Percentiles rank a stretch among this genome's conserved stretches.
Evolutionary conservation across 2,888 invertebrate species (phyloP).

Genomic region (Lepidochrysops patricia): DNA sequence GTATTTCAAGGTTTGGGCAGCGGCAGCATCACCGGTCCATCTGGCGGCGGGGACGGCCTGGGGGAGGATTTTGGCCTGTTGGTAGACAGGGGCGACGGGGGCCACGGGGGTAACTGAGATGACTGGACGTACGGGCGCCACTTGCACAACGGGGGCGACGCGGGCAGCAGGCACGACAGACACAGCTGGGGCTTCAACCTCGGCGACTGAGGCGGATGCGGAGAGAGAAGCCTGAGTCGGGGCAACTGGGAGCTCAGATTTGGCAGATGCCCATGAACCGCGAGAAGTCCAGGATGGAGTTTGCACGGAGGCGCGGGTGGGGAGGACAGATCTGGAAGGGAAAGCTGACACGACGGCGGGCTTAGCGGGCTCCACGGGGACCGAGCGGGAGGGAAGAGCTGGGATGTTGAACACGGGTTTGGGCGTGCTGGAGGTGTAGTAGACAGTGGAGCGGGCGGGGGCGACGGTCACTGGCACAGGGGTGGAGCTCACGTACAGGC

Average conservation of each 20-base stretch:
- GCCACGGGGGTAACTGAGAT: constrained; percentile 26
- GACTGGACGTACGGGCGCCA: constrained; percentile 15
- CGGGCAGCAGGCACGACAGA: neutral
- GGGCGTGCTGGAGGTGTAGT: neutral
- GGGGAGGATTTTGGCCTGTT: neutral
- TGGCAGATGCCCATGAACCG: neutral
- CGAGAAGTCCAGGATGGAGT: neutral
- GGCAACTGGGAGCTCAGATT: neutral
- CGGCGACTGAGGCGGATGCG: constrained; percentile 15
- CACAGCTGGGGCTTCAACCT: neutral
- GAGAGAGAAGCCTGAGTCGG: constrained; percentile 9
- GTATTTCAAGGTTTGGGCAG: constrained; percentile 41
- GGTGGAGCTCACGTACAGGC: constrained; percentile 1
- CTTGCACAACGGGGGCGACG: neutral
- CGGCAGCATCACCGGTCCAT: constrained; percentile 30
- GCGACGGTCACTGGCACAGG: neutral
- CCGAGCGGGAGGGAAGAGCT: neutral
- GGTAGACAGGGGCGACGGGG: neutral
- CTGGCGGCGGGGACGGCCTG: constrained; percentile 26
- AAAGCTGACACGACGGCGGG: constrained; percentile 1
- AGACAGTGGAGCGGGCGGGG: neutral
- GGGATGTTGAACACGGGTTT: neutral
- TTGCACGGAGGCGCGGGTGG: neutral
- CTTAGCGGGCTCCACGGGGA: neutral
- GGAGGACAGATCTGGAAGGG: neutral